Base-by-base conservation (phyloP, 2,113 vertebrate species). In the Alouatta palliata region DNA sequence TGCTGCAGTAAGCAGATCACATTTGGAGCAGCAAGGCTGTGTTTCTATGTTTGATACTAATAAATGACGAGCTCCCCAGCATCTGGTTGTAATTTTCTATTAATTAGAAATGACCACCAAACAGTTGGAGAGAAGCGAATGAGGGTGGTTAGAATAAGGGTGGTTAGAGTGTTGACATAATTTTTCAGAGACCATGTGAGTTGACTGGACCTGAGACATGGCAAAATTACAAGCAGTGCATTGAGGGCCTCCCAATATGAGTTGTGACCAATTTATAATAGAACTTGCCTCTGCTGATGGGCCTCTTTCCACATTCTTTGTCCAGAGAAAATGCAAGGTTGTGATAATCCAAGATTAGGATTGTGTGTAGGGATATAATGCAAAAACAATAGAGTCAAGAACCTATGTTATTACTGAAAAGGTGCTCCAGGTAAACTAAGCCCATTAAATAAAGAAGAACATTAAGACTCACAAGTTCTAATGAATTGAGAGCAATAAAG, bases 31-130 rank as follows among this genome's bases (percentile, higher is more conserved):
- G 25, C 43, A 86, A 66, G 43, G 10, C 25, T 76, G 13, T 25
- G 23, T 70, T 58, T 85, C 79, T 37, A 8, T 37, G 7, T 64
- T 87, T 76, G 52, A 13, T 84, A 8, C 43, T 70, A 43, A 91
- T 17, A 76, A 86, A 47, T 80, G 71, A 82, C 5, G 20, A 20
- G 75, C 16, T 79, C 54, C 43, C 43, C 61, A 68, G 79, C 71
- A 88, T 76, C 64, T 93, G 92, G 43, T 64, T 70, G 3, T 61
- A 52, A 40, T 87, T 91, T 91, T 66, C 70, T 56, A n/a, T 93
- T 91, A 75, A 85, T 88, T 93, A 95, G 71, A 87, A 87, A 91
- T 54, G 93, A 20, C 75, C 47, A 40, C 71, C 54, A 49, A 56
- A 76, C 91, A 82, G 37, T 7, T 49, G n/a, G 54, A 85, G 35